Evolutionary conservation across 2,113 vertebrate species (phyloP), one percentile per base, ranked within the genome.

Genomic region (Heterocephalus glaber): DNA sequence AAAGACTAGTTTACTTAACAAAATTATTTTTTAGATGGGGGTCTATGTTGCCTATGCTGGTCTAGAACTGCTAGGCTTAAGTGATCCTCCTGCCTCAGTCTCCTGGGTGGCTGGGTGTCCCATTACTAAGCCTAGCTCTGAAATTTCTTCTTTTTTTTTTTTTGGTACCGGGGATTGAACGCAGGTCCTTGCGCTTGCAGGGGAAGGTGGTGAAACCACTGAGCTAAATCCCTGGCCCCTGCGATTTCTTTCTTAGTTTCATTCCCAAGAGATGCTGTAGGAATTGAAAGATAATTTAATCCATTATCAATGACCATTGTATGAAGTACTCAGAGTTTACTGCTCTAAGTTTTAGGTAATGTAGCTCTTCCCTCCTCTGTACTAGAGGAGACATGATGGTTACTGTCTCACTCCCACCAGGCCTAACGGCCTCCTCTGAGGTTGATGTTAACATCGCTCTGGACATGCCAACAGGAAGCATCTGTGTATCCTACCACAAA

Each of bases 401-500:
- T 92, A 28, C 66, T 41, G n/a, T 26, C 70, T 24, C 52, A 68
- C 61, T 77, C 13, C 26, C 14, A 41, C 19, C 76, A 72, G 93
- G 95, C 94, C 76, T 95, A 95, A 95, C 94, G 54, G 96, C 89
- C 85, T 92, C 79, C 93, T 92, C 81, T 94, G 96, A 96, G 96
- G 95, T 86, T 92, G 79, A 95, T 95, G 90, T 95, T 65, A 90
- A 95, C 96, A 96, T 65, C 30, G 2, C 38, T 76, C 80, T 90
- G 80, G 94, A 93, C 8, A 72, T 70, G 83, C 90, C 81, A 92
- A 96, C 96, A 97, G 97, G 97, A 98, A 97, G 96, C 97, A 96
- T 95, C 90, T 97, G 97, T 56, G 47, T 28, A 76, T 56, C 86
- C 92, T 54, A 91, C 95, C 92, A 77, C 95, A 97, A 92, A 93